phyloP scores from a whole-genome alignment of 2,113 vertebrate genomes.

The Aplodontia rufa region DNA sequence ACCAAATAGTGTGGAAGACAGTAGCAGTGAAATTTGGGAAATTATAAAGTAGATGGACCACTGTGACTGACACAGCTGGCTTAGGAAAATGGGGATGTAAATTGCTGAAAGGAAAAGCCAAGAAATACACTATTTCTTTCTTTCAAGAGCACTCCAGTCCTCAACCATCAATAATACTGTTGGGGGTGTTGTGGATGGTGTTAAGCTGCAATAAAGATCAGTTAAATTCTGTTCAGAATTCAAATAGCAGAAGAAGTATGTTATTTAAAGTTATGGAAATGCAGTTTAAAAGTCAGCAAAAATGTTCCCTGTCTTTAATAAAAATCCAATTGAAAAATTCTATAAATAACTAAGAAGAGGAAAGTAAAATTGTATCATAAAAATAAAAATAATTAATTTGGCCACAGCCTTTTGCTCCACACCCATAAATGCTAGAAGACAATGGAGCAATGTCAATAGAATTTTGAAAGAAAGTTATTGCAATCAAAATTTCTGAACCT shows the following conservation, averaged over 20 bases:
- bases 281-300: neutral
- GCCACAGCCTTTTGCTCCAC: neutral
- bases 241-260: neutral
- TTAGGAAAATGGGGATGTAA: neutral
- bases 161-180: neutral
- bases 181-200: neutral
- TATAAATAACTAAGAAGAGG: neutral
- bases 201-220: neutral
- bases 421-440: neutral
- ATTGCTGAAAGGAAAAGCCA: neutral
- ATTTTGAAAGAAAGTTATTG: neutral
- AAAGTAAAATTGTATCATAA: neutral
- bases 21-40: neutral
- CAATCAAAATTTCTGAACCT: neutral
- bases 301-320: neutral
- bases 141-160: neutral
- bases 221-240: constrained; percentile 28
- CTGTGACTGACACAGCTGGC: neutral
- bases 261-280: neutral
- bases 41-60: neutral
- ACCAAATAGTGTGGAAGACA: neutral
- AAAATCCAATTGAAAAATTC: neutral
- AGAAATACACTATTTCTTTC: neutral
- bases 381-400: neutral
- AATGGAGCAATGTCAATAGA: neutral